Evolutionary conservation across 2,888 invertebrate genomes (phyloP).

Genomic region (Aphodius sticticus): DNA sequence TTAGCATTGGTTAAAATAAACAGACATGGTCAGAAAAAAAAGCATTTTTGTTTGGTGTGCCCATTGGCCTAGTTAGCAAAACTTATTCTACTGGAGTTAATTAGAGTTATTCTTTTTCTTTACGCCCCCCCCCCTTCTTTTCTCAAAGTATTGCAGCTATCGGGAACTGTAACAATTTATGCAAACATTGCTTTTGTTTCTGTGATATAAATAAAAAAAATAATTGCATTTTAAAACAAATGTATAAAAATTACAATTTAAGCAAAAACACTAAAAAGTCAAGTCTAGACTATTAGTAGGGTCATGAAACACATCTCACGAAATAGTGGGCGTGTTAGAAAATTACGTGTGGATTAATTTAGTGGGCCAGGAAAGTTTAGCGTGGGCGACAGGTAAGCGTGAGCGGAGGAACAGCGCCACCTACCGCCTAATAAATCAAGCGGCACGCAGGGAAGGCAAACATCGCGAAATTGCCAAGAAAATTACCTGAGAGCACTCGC

Average conservation of each 20-base stretch:
- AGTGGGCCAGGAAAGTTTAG: conserved; percentile 6
- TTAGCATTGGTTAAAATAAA: neutral
- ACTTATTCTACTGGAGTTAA: no score
- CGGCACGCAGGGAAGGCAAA: conserved; percentile 51
- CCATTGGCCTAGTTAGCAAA: no score
- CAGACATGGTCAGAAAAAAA: neutral
- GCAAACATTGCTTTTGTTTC: no score
- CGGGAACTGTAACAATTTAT: no score
- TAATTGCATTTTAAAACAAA: no score
- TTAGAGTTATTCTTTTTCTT: no score
- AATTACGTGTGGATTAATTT: conserved; percentile 10
- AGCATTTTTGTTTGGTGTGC: neutral
- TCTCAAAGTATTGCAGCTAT: no score
- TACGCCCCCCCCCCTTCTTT: no score
- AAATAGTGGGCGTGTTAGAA: neutral
- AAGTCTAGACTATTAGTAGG: neutral
- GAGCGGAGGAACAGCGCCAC: conserved; percentile 23
- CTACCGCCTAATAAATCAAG: conserved; percentile 51
- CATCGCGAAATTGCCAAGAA: conserved; percentile 58
- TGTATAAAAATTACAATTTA: no score
- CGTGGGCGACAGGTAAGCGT: conserved; percentile 34
- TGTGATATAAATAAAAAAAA: no score
- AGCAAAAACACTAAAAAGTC: no score
- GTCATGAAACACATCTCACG: neutral
- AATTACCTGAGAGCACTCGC: conserved; percentile 56